Evolutionary conservation across 2,888 invertebrate species (phyloP).

Genomic region (Sminthurides aquaticus): DNA sequence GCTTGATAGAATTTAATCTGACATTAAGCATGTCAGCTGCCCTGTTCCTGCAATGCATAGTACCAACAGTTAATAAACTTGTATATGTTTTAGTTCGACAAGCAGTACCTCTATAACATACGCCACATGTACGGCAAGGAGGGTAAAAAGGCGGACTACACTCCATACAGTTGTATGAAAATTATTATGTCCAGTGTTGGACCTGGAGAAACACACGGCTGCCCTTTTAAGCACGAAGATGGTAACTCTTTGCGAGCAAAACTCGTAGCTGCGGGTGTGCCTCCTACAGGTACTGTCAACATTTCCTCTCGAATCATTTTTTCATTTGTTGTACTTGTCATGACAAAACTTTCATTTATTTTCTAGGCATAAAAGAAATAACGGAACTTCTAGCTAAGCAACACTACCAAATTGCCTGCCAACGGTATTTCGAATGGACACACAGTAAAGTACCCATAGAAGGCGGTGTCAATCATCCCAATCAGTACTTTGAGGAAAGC

Average conservation of each 20-base stretch:
- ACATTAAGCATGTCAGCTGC: no score
- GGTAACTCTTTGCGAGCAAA: slow-evolving; percentile 61
- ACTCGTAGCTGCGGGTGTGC: slow-evolving; percentile 60
- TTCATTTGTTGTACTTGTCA: no score
- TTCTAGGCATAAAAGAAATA: slow-evolving; percentile 62
- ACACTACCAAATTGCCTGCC: slow-evolving; percentile 84
- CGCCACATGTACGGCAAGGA: slow-evolving; percentile 93
- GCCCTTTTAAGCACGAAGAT: slow-evolving; percentile 83
- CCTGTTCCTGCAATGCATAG: no score
- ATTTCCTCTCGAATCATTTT: slow-evolving; percentile 5
- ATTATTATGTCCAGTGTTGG: slow-evolving; percentile 71
- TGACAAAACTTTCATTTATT: background rate
- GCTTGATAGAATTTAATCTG: no score
- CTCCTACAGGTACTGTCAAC: slow-evolving; percentile 50
- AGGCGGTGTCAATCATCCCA: slow-evolving; percentile 76
- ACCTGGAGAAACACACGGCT: slow-evolving; percentile 82
- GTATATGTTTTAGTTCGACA: slow-evolving; percentile 73
- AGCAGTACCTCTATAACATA: slow-evolving; percentile 81
- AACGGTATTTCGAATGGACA: slow-evolving; percentile 70
- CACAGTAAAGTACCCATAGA: slow-evolving; percentile 58
- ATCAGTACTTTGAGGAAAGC: slow-evolving; percentile 82
- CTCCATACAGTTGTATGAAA: slow-evolving; percentile 84
- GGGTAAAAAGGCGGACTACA: slow-evolving; percentile 79
- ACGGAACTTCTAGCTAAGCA: slow-evolving; percentile 63
- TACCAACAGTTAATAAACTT: no score